A percentile compares a stretch with the other conserved stretches of the same genome.
phyloP scores from a whole-genome alignment of 2,113 vertebrate genomes.

The Eulemur macaco region DNA sequence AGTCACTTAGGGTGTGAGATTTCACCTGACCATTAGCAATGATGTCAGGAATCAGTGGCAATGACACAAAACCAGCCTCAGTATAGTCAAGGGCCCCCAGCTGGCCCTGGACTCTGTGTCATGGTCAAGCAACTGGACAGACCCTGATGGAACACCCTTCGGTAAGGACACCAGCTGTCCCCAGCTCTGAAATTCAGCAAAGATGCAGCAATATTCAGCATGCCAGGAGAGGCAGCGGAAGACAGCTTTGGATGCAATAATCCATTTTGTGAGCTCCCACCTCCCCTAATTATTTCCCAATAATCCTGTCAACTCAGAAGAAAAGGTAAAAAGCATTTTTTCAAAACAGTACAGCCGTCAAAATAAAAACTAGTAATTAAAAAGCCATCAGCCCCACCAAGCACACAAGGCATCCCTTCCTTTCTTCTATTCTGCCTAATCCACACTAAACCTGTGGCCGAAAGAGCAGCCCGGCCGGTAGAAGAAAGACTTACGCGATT shows the following conservation, averaged over 20 bases:
- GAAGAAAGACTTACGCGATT: constrained; percentile 91
- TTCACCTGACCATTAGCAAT: constrained; percentile 46
- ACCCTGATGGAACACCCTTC: constrained; percentile 74
- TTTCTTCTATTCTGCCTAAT: not conserved
- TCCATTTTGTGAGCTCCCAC: constrained; percentile 54
- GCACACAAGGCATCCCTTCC: not conserved
- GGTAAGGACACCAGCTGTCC: constrained; percentile 73
- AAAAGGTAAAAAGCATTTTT: not conserved
- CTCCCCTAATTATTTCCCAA: constrained; percentile 33
- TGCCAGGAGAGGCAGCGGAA: constrained; percentile 51
- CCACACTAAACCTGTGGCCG: no score
- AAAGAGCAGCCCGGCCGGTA: accelerated
- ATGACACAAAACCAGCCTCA: constrained; percentile 59
- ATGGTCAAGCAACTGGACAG: constrained; percentile 64
- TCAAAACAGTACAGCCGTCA: not conserved
- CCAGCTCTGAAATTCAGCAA: constrained; percentile 73
- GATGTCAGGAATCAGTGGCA: constrained; percentile 74
- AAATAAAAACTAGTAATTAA: not conserved
- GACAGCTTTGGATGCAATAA: constrained; percentile 22
- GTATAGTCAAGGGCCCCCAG: not conserved
- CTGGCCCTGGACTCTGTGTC: not conserved
- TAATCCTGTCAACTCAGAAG: not conserved
- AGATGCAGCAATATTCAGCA: constrained; percentile 43
- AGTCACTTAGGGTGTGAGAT: constrained; percentile 61
- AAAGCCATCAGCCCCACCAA: not conserved